Evolutionary conservation across 2,888 invertebrate genomes (phyloP).

Genomic region (Drosophila limbata): DNA sequence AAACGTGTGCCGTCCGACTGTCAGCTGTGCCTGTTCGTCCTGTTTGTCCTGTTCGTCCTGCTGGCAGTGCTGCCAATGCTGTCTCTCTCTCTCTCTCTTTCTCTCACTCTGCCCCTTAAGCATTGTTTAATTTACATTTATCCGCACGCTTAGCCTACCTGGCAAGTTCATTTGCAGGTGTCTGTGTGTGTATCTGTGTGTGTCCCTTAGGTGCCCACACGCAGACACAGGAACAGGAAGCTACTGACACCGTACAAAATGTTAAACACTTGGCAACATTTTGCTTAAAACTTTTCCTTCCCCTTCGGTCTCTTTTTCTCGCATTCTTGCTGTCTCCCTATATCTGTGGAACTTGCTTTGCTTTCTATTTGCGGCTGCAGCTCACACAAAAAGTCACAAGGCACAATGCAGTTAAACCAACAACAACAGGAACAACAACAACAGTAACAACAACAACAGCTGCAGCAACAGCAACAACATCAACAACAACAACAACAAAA

Average conservation of each 20-base stretch:
- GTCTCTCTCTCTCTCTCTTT: background rate
- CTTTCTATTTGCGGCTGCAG: slow-evolving; percentile 78
- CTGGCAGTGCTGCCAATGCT: slow-evolving; percentile 16
- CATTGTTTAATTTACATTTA: slow-evolving; percentile 84
- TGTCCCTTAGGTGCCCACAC: slow-evolving; percentile 64
- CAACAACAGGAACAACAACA: slow-evolving; percentile 27
- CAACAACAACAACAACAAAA: slow-evolving; percentile 27
- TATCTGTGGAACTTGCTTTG: slow-evolving; percentile 38
- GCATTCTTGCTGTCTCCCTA: slow-evolving; percentile 25
- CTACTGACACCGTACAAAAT: slow-evolving; percentile 84
- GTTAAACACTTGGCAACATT: slow-evolving; percentile 83
- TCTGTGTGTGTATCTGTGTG: slow-evolving; percentile 29
- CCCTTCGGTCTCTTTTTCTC: slow-evolving; percentile 16
- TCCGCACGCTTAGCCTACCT: slow-evolving; percentile 73
- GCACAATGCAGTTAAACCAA: slow-evolving; percentile 75
- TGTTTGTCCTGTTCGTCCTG: slow-evolving; percentile 11
- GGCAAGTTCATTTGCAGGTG: slow-evolving; percentile 72
- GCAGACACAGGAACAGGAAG: slow-evolving; percentile 68
- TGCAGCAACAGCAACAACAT: slow-evolving; percentile 40
- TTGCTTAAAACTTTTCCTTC: slow-evolving; percentile 74
- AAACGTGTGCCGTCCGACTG: slow-evolving; percentile 50
- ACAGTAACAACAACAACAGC: slow-evolving; percentile 25
- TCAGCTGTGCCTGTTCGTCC: slow-evolving; percentile 3
- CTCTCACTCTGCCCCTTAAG: slow-evolving; percentile 51
- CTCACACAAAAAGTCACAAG: slow-evolving; percentile 78